phyloP scores from a whole-genome alignment of 2,888 invertebrate species.

The Noctua janthina region DNA sequence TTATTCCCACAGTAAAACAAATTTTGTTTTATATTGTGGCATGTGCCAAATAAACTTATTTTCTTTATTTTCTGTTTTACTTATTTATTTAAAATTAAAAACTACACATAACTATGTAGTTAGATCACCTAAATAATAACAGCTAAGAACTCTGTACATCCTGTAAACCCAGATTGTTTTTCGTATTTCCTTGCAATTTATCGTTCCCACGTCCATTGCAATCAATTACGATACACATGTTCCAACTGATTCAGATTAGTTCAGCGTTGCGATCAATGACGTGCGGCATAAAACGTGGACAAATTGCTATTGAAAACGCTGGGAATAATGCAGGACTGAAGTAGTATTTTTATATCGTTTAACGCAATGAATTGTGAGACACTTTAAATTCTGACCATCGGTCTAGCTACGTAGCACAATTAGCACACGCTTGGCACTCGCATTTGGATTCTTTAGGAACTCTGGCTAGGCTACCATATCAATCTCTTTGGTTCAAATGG shows the following conservation, averaged over 20 bases:
- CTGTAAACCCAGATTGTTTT: not conserved
- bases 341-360: not conserved
- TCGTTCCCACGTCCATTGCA: constrained; percentile 25
- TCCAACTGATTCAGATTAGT: constrained; percentile 51
- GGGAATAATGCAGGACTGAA: not conserved
- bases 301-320: constrained; percentile 8
- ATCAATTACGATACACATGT: constrained; percentile 33
- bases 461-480: not conserved
- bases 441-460: not conserved
- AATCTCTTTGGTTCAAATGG: not conserved
- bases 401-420: not conserved
- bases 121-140: not conserved
- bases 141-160: not conserved
- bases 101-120: not conserved
- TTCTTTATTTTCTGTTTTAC: too few relatives aligned
- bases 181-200: not conserved
- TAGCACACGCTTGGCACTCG: too few relatives aligned
- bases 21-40: too few relatives aligned
- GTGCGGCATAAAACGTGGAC: constrained; percentile 29
- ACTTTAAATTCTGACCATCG: not conserved
- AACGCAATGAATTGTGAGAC: not conserved
- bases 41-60: too few relatives aligned
- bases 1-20: not conserved
- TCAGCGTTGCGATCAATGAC: constrained; percentile 35
- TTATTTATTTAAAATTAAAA: not conserved